Base-by-base conservation (phyloP, 2,113 vertebrate genomes). In the Colossoma macropomum region DNA sequence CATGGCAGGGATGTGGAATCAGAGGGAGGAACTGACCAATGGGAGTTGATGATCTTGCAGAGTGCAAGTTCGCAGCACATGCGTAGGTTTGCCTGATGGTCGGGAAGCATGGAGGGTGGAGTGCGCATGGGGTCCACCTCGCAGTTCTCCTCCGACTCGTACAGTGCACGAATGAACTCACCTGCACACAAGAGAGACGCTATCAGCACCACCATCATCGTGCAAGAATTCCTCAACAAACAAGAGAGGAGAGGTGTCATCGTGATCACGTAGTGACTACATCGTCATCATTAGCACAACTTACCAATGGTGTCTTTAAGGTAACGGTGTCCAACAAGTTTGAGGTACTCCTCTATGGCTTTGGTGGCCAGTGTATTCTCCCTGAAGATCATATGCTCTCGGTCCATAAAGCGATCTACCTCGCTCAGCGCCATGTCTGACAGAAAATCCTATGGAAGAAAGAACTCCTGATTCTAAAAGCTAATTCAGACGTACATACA, bases 291-390 rank as follows among this genome's bases (percentile, higher is more conserved):
- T 2, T 27, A 50, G 5, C 28, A 23, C 6, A 28, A 70, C 93
- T 92, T 89, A 99, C 98, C 98, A 38, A 99, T 98, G 88, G 97
- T 97, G 12, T 99, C 97, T 94, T 98, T 98, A 94, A 99, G 98
- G 95, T 99, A 99, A 94, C 97, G 94, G 94, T 98, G 97, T 90
- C 97, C 98, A 50, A 99, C 98, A 91, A 99, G 94, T 92, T 98
- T 98, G 94, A 99, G 97, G 88, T 97, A 99, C 94, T 99, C 98
- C 91, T 99, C 98, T 92, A 99, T 98, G 90, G 97, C 98, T 96
- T 98, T 99, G 63, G 97, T 98, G 89, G 98, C 98, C 59, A 99
- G 95, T 16, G 98, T 99, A 94, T 98, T 99, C 91, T 99, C 98
- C 77, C 98, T 96, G 92, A 99, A 98, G 90, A 98, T 98, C 87